phyloP scores from a whole-genome alignment of 2,797 vertebrate genomes.

The Pelobates cultripes region DNA sequence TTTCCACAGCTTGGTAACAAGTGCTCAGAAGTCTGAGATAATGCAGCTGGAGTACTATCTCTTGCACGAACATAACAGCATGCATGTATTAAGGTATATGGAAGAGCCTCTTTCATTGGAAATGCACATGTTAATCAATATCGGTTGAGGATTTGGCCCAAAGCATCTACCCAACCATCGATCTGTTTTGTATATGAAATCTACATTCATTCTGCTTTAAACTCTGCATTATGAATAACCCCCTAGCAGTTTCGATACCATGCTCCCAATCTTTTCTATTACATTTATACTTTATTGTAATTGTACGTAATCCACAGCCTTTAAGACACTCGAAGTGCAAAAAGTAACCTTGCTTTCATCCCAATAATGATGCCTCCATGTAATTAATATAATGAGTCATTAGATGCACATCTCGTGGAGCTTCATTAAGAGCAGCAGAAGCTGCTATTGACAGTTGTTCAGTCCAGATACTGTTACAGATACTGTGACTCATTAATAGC shows the following conservation, averaged over 20 bases:
- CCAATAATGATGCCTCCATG: conserved; percentile 9
- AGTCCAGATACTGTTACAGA: conserved; percentile 3
- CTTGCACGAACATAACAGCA: no score
- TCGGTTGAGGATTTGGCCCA: no score
- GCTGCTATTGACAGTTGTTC: conserved; percentile 22
- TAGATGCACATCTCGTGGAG: conserved; percentile 25
- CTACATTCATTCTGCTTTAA: no score
- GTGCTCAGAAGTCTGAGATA: no score
- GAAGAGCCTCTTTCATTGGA: no score
- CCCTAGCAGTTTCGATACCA: background rate
- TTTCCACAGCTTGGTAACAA: no score
- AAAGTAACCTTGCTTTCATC: conserved; percentile 21
- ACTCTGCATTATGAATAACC: no score
- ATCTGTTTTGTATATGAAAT: no score
- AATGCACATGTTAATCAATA: no score
- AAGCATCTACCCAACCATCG: no score
- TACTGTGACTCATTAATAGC: conserved; percentile 14
- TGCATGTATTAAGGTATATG: no score
- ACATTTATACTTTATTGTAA: background rate
- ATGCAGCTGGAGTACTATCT: no score
- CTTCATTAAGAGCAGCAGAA: conserved; percentile 31
- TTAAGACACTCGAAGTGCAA: conserved; percentile 2
- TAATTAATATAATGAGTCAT: conserved; percentile 51
- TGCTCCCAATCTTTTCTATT: background rate
- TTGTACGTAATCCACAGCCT: background rate